Base-by-base conservation (phyloP, 2,888 invertebrate species). In the Malthinus seriepunctatus region DNA sequence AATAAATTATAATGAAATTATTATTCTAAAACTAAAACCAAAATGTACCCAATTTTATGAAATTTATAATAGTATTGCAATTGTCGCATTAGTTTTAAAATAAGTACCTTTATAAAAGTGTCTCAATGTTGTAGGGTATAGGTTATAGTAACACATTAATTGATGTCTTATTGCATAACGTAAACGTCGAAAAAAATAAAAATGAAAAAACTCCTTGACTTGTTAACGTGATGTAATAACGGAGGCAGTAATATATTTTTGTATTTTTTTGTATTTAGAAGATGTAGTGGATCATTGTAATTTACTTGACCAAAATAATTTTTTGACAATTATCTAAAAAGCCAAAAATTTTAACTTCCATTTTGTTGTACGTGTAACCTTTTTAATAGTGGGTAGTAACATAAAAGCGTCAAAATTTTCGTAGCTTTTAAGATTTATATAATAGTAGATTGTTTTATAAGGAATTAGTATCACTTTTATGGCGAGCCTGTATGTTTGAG, bases 181-280 rank as follows among this genome's bases (percentile, higher is more conserved):
- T 53, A 58, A 32, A 52, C 53, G 51, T 55, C 48, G 51, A 34
- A 10, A 33, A 46, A 46, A n/a, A n/a, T n/a, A n/a, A 23, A 23
- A 23, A 23, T 2, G 5, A 23, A 23, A 23, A 23, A 23, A 59
- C 59, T 59, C 59, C 53, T 59, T 51, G 59, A 54, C 59, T 50
- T 54, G 59, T 59, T 59, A 54, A 49, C 53, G 53, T 58, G 53
- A 58, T 59, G 59, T 59, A 59, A 54, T 59, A 60, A 60, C 51
- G 54, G 66, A 71, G 71, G 70, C 69, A 70, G 71, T 71, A 69
- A 74, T 75, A 75, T 76, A 76, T 76, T 76, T 76, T 76, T 76
- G 71, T 76, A 74, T 71, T 72, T 74, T 60, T 74, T 76, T 75
- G 74, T 76, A 76, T 69, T 71, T 74, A 75, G 73, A 60, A 62